A percentile compares a stretch with the other conserved stretches of the same genome.
Evolutionary conservation across 2,797 vertebrate genomes (phyloP).

Genomic region (Carcharodon carcharias): DNA sequence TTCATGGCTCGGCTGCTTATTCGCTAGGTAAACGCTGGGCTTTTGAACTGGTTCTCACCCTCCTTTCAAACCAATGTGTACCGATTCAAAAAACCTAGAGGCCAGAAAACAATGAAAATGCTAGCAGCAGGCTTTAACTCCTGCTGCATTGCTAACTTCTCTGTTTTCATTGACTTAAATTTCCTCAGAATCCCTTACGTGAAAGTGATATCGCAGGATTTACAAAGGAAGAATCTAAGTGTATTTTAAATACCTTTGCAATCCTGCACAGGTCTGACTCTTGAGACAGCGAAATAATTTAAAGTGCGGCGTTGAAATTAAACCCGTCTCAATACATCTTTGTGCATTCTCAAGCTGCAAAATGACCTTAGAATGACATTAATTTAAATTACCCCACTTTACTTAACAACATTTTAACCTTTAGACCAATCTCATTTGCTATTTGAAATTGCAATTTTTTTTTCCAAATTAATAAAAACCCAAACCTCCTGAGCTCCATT

Average conservation of each 20-base stretch:
- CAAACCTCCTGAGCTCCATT: conserved; percentile 27
- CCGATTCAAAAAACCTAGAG: neutral
- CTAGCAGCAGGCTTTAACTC: neutral
- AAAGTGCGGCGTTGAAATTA: neutral
- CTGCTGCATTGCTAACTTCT: neutral
- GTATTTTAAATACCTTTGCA: neutral
- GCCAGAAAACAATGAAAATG: neutral
- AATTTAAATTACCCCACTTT: conserved; percentile 28
- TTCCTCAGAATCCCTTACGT: neutral
- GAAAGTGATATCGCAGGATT: neutral
- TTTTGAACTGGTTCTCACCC: neutral
- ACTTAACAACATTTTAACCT: conserved; percentile 28
- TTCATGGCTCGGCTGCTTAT: neutral
- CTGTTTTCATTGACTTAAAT: neutral
- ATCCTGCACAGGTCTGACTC: neutral
- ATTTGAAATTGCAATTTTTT: neutral
- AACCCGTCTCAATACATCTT: neutral
- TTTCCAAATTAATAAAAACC: conserved; percentile 19
- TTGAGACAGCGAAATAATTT: neutral
- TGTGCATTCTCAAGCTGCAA: neutral
- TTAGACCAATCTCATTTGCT: conserved; percentile 24
- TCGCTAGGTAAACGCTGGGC: neutral
- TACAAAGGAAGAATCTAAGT: neutral
- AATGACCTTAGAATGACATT: neutral
- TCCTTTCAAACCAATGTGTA: neutral